A percentile compares a stretch with the other conserved stretches of the same genome.
Evolutionary conservation across 1,140 invertebrate genomes (phyloP).

Genomic region (Caenorhabditis briggsae): DNA sequence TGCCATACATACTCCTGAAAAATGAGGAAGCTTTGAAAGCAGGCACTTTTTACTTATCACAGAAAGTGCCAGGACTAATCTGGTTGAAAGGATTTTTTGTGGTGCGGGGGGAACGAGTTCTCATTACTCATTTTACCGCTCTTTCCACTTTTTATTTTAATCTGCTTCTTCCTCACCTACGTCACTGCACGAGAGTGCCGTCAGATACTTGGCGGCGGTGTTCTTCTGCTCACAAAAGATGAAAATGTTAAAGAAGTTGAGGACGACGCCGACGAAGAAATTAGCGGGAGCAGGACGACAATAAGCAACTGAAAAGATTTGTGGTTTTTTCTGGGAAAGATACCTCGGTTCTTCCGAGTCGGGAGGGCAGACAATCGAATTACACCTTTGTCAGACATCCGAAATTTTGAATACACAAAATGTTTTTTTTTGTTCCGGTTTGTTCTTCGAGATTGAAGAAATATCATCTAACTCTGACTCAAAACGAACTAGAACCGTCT

Average conservation of each 20-base stretch:
- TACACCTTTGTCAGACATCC: background rate
- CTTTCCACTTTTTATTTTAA: background rate
- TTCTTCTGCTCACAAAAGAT: constrained; percentile 63
- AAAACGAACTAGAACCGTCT: background rate
- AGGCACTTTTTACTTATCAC: background rate
- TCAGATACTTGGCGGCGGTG: constrained; percentile 62
- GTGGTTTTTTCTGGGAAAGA: background rate
- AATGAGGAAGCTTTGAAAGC: background rate
- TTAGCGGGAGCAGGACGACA: constrained; percentile 58
- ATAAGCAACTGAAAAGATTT: constrained; percentile 59
- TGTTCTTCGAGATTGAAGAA: background rate
- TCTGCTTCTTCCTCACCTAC: constrained; percentile 58
- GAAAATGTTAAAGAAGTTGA: constrained; percentile 64
- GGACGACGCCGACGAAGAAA: constrained; percentile 63
- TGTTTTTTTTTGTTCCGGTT: background rate
- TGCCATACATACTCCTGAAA: constrained; percentile 70
- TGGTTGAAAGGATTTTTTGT: background rate
- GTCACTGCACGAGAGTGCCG: constrained; percentile 61
- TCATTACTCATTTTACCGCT: constrained; percentile 32
- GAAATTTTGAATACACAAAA: background rate
- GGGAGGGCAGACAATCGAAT: background rate
- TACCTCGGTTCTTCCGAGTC: no score
- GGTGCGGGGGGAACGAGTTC: background rate
- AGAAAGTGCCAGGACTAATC: background rate
- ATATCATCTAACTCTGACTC: background rate